Conservation (phyloP, 2,888 invertebrate genomes). For the Philopedon plagiatum region DNA sequence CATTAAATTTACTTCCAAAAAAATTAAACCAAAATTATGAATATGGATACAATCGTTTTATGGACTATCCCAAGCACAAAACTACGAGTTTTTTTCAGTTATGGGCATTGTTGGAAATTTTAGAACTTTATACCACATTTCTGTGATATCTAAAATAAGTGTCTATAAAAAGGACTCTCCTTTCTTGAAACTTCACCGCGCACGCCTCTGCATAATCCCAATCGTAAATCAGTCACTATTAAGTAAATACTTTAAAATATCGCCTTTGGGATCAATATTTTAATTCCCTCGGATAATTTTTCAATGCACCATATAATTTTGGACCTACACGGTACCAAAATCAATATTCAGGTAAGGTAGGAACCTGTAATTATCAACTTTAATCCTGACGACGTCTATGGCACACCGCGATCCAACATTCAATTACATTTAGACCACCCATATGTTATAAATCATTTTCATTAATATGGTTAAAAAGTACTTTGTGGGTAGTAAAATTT, state of each 20-base stretch:
- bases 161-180: no score
- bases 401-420: conserved; percentile 22
- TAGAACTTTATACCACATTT: no score
- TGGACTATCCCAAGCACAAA: no score
- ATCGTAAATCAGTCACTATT: conserved; percentile 36
- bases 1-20: no score
- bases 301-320: conserved; percentile 30
- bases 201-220: no score
- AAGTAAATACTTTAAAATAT: conserved; percentile 21
- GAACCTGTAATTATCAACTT: conserved; percentile 41
- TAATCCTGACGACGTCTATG: not conserved
- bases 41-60: no score
- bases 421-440: conserved; percentile 40
- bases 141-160: no score
- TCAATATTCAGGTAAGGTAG: conserved; percentile 30
- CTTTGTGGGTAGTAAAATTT: not conserved
- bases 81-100: no score
- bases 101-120: no score
- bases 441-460: conserved; percentile 36
- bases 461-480: not conserved
- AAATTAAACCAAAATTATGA: no score
- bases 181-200: no score
- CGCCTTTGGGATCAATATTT: conserved; percentile 20
- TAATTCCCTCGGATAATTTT: conserved; percentile 20
- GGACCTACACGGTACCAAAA: conserved; percentile 18